Evolutionary conservation across 2,888 invertebrate species (phyloP), one percentile per base, ranked within the genome.

Genomic region (Pegoplata infirma): DNA sequence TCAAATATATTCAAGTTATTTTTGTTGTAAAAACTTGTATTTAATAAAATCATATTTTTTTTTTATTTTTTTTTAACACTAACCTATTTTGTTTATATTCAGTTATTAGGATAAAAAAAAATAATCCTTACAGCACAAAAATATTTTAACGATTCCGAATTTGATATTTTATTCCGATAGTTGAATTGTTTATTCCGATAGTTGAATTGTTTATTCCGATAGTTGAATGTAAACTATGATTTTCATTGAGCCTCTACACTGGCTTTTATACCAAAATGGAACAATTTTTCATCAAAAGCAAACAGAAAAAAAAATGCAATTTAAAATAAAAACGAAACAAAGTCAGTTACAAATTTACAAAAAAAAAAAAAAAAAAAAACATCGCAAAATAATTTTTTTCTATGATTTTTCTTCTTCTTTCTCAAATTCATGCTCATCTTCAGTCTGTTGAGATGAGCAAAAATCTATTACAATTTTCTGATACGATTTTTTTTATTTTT

Each of bases 201-300:
- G 86, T 83, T 84, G 83, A 86, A 56, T 51, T 76, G 76, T 81
- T 79, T 81, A 80, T 82, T 67, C 85, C 86, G 87, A 83, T 83
- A 83, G 86, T 83, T 84, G 83, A 86, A 86, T 87, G 84, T 85
- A 85, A 87, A 88, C 88, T 88, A 87, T 84, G 83, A 86, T 85
- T 83, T 82, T 81, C 71, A 74, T 83, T 83, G 81, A 82, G 82
- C 81, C 84, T 44, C 63, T 85, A 85, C 86, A 85, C 82, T 67
- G 67, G 63, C 56, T 88, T 88, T 89, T 88, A 88, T 88, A 88
- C 87, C 78, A 80, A 86, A 85, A 79, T 76, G 51, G 49, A 72
- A 59, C 51, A 58, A 75, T 28, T 77, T 80, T 72, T 76, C 25
- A 17, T 51, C 59, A 59, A 72, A 23, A 49, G 49, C 47, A 32